Conservation (phyloP, 2,797 vertebrate species). For the Malurus leucopterus region DNA sequence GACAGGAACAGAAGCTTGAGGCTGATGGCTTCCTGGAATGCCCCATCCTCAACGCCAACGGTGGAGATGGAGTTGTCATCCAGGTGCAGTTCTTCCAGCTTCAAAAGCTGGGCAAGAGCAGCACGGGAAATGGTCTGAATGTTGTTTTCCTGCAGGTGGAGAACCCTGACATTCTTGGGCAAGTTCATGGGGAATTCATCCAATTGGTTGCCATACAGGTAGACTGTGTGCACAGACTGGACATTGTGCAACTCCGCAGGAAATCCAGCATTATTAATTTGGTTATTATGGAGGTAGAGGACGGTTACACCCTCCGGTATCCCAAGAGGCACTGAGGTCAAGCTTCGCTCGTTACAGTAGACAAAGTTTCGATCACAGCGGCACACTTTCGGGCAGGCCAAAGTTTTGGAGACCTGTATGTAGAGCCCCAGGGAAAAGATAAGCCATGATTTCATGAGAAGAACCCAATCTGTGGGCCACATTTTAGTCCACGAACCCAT, state of each 20-base stretch:
- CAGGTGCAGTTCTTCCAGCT: conserved; percentile 89
- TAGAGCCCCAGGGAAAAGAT: conserved; percentile 85
- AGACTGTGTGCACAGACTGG: conserved; percentile 90
- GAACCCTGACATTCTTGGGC: conserved; percentile 87
- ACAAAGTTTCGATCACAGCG: conserved; percentile 93
- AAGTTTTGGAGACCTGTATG: conserved; percentile 79
- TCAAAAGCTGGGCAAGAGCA: conserved; percentile 87
- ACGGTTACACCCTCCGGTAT: conserved; percentile 93
- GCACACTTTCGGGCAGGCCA: conserved; percentile 88
- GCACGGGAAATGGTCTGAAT: conserved; percentile 91
- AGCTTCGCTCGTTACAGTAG: conserved; percentile 94
- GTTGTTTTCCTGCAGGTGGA: conserved; percentile 96
- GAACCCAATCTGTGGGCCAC: conserved; percentile 86
- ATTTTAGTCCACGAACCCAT: conserved; percentile 88
- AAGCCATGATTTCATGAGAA: conserved; percentile 87
- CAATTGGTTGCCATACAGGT: conserved; percentile 92
- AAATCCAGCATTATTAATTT: conserved; percentile 95
- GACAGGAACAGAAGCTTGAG: conserved; percentile 91
- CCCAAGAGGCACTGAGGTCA: conserved; percentile 96
- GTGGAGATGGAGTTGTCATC: conserved; percentile 96
- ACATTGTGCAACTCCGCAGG: conserved; percentile 88
- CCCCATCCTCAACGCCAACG: conserved; percentile 91
- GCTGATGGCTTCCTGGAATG: conserved; percentile 88
- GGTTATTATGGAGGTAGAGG: conserved; percentile 97
- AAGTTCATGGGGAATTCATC: conserved; percentile 95